These are phyloP conservation scores for Periparus ater DNA, from an alignment of 2,797 vertebrate genomes.

Conservation along the genomic window DNA sequence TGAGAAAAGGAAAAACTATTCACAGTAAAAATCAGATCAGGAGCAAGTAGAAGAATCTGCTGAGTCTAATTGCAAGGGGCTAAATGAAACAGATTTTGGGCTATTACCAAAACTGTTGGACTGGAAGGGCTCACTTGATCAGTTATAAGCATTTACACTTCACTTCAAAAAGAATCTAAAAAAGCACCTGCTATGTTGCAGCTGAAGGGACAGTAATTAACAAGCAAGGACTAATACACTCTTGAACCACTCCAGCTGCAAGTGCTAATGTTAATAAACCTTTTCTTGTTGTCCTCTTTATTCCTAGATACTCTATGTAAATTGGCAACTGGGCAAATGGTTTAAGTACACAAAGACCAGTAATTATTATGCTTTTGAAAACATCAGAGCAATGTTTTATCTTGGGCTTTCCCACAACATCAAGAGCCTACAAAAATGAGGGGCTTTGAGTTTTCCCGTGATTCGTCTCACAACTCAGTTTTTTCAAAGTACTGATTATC, in stretches of 20 bases:
- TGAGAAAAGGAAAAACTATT: constrained; percentile 44
- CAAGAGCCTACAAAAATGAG: background rate
- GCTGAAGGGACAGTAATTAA: background rate
- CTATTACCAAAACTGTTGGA: background rate
- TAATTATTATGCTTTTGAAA: background rate
- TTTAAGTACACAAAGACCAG: background rate
- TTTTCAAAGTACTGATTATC: background rate
- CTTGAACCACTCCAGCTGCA: background rate
- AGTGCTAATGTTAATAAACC: background rate
- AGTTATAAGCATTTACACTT: background rate
- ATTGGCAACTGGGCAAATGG: background rate
- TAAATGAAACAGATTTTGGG: background rate
- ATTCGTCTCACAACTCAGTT: background rate
- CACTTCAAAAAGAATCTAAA: background rate
- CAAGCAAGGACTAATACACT: background rate
- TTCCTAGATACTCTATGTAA: background rate
- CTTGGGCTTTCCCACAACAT: background rate
- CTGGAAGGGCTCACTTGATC: background rate
- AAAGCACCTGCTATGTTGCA: background rate
- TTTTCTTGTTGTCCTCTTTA: background rate
- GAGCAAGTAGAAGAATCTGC: background rate
- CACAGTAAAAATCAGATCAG: background rate
- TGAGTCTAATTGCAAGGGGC: background rate
- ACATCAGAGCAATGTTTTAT: background rate
- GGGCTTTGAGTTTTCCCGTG: background rate